These are phyloP conservation scores for Cairina moschata DNA, from an alignment of 2,113 vertebrate genomes.

Conservation along the genomic window DNA sequence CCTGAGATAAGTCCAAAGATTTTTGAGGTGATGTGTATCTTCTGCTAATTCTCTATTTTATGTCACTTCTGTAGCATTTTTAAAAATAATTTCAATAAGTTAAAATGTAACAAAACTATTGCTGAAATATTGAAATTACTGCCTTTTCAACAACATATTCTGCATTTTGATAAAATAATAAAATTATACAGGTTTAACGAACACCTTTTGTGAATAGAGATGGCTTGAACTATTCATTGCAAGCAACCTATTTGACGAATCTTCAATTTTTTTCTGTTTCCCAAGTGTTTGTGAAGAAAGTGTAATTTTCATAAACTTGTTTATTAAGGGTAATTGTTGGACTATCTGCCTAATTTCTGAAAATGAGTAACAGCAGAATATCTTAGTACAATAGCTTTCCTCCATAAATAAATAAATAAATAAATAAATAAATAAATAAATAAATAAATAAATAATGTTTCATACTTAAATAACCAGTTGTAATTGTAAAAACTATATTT, in stretches of 20 bases:
- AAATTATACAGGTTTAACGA: not conserved
- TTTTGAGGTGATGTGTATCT: not conserved
- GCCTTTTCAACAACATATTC: not conserved
- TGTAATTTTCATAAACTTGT: constrained; percentile 8
- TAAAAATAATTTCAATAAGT: not conserved
- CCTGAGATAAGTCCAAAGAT: rapidly evolving
- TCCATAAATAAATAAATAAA: not conserved
- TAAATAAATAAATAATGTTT: not conserved
- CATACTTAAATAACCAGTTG: not conserved
- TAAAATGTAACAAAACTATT: not conserved
- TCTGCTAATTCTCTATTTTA: not conserved
- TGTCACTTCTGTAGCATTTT: not conserved
- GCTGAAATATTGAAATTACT: not conserved
- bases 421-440: too few relatives aligned
- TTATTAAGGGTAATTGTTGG: not conserved
- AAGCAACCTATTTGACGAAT: not conserved
- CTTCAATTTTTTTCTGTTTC: not conserved
- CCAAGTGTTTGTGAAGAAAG: not conserved
- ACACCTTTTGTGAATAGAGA: not conserved
- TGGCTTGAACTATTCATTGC: not conserved
- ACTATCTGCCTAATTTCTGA: constrained; percentile 2
- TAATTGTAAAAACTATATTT: constrained; percentile 4
- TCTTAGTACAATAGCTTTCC: not conserved
- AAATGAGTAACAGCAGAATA: constrained; percentile 8
- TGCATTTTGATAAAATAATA: not conserved